These are phyloP conservation scores for Ammospiza caudacuta DNA, from an alignment of 2,113 vertebrate species.

Conservation along the genomic window DNA sequence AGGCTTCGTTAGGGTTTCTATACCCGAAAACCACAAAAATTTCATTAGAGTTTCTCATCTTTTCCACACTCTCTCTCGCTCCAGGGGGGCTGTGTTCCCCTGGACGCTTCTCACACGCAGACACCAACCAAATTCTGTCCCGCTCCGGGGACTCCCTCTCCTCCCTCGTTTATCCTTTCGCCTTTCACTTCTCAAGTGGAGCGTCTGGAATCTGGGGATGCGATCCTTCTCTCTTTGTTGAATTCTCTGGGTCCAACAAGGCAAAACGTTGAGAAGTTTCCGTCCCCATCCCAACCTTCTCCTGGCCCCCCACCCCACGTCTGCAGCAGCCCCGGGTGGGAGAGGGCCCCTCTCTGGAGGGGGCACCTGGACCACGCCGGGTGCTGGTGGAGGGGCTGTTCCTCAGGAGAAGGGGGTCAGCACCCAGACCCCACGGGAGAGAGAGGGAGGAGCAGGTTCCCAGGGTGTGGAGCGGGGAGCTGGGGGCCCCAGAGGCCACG, in stretches of 20 bases:
- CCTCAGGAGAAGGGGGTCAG: not conserved
- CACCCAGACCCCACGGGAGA: not conserved
- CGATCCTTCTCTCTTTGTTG: slow-evolving; percentile 10
- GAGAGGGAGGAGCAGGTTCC: not conserved
- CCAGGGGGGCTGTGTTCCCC: slow-evolving; percentile 26
- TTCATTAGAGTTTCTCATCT: slow-evolving; percentile 99
- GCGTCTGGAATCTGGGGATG: not conserved
- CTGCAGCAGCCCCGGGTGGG: not conserved
- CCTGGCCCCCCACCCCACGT: not conserved
- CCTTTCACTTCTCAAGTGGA: not conserved
- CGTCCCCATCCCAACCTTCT: not conserved
- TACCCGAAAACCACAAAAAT: slow-evolving; percentile 99
- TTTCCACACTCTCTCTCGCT: slow-evolving; percentile 68
- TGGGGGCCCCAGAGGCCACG: slow-evolving; percentile 20
- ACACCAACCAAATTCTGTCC: slow-evolving; percentile 62
- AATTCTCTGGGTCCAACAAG: slow-evolving; percentile 27
- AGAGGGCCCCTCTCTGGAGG: not conserved
- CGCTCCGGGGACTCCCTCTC: slow-evolving; percentile 25
- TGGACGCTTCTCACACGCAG: slow-evolving; percentile 50
- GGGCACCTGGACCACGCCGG: not conserved
- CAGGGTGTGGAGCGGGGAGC: not conserved
- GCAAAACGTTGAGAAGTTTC: not conserved
- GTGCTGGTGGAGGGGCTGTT: not conserved
- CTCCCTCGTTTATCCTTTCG: not conserved
- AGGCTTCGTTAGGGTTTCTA: slow-evolving; percentile 99